These are phyloP conservation scores for Sebastes hubbsi DNA, from an alignment of 2,797 vertebrate genomes.

Conservation along the genomic window DNA sequence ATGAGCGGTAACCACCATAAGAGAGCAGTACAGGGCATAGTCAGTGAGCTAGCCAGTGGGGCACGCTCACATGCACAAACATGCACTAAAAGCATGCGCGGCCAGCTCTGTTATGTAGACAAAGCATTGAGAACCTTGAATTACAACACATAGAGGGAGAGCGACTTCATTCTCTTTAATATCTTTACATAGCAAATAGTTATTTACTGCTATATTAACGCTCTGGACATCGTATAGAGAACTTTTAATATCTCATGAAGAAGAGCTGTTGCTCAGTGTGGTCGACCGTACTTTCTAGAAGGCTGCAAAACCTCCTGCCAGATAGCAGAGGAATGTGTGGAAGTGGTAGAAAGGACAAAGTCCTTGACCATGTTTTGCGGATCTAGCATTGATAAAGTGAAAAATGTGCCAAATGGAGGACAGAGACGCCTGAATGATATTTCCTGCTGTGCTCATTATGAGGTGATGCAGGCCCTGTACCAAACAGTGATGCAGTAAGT, in stretches of 20 bases:
- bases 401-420: not conserved
- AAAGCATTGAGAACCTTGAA: too few relatives aligned
- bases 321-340: not conserved
- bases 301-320: not conserved
- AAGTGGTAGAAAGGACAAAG: not conserved
- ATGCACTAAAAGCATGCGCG: too few relatives aligned
- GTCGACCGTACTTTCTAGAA: not conserved
- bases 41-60: too few relatives aligned
- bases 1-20: too few relatives aligned
- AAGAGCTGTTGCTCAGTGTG: not conserved
- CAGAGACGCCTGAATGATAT: not conserved
- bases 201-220: too few relatives aligned
- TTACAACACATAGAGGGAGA: too few relatives aligned
- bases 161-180: too few relatives aligned
- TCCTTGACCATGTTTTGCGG: not conserved
- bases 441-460: not conserved
- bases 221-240: too few relatives aligned
- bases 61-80: too few relatives aligned
- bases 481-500: not conserved
- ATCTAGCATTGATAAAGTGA: not conserved
- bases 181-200: too few relatives aligned
- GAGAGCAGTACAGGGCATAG: too few relatives aligned
- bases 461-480: not conserved
- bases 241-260: not conserved
- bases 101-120: too few relatives aligned